phyloP scores from a whole-genome alignment of 2,113 vertebrate species.

The Cyphomyrus discorhynchus region DNA sequence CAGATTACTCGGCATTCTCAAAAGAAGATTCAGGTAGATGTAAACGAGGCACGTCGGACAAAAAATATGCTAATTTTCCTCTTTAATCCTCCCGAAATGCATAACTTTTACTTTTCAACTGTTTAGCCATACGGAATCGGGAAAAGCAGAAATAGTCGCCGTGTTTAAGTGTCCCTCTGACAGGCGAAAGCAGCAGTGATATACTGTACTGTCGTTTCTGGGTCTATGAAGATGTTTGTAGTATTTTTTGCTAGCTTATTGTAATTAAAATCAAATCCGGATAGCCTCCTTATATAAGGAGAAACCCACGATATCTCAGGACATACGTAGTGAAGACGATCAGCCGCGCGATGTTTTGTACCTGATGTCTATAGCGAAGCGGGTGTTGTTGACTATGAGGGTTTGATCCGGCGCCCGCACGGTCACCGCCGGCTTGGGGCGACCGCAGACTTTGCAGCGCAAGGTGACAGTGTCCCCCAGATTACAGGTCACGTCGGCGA shows the following conservation, averaged over 20 bases:
- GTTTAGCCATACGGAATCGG: background rate
- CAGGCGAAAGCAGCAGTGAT: background rate
- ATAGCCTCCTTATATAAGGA: background rate
- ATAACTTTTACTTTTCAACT: background rate
- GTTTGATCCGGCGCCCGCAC: constrained; percentile 92
- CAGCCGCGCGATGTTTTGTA: constrained; percentile 18
- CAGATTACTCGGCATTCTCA: background rate
- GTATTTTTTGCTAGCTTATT: background rate
- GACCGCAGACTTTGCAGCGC: constrained; percentile 90
- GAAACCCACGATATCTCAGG: background rate
- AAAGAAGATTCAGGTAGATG: background rate
- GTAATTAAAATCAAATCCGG: background rate
- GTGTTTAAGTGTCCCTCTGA: background rate
- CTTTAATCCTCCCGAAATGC: background rate
- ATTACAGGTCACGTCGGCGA: constrained; percentile 84
- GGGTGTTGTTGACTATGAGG: constrained; percentile 76
- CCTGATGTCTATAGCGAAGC: constrained; percentile 69
- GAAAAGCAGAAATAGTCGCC: background rate
- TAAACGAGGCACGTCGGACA: background rate
- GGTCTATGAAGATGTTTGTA: background rate
- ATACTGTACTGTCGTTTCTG: background rate
- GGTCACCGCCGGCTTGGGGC: constrained; percentile 81
- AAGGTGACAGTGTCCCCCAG: constrained; percentile 92
- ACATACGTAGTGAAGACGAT: background rate
- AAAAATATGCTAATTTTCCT: background rate